A percentile compares a stretch with the other conserved stretches of the same genome.
Evolutionary conservation across 2,113 vertebrate species (phyloP).

Genomic region (Cyanoramphus novaezelandiae): DNA sequence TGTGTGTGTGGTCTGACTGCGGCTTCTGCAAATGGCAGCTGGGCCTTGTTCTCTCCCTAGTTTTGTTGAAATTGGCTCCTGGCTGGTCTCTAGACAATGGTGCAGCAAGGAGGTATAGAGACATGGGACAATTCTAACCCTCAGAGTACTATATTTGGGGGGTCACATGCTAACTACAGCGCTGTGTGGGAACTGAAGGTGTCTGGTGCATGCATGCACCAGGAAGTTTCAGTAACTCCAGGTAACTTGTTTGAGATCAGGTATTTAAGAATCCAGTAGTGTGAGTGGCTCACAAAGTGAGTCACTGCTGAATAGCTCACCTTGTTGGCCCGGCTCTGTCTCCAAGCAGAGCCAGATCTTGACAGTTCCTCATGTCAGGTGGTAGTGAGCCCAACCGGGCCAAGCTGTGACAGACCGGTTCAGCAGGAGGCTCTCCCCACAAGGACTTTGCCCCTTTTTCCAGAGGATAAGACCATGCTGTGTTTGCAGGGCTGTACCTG

Average conservation of each 20-base stretch:
- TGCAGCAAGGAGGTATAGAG: not conserved
- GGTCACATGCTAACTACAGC: fast-evolving
- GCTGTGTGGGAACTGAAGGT: not conserved
- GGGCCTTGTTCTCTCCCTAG: not conserved
- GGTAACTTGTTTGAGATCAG: not conserved
- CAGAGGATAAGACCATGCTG: not conserved
- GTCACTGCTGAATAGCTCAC: not conserved
- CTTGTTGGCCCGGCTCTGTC: not conserved
- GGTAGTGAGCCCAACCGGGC: not conserved
- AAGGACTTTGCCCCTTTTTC: not conserved
- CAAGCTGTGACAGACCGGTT: not conserved
- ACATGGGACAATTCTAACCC: not conserved
- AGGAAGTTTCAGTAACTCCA: not conserved
- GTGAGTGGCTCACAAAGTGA: not conserved
- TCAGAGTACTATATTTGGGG: not conserved
- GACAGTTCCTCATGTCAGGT: not conserved
- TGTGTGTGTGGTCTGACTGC: constrained; percentile 15
- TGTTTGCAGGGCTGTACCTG: not conserved
- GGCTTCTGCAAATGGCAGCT: constrained; percentile 29
- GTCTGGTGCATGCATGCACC: not conserved
- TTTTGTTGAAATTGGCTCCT: not conserved
- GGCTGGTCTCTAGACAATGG: not conserved
- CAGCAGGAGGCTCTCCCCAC: not conserved
- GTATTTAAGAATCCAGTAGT: not conserved
- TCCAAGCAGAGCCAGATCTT: not conserved